Base-by-base conservation (phyloP, 2,888 invertebrate species). In the Orgyia antiqua region DNA sequence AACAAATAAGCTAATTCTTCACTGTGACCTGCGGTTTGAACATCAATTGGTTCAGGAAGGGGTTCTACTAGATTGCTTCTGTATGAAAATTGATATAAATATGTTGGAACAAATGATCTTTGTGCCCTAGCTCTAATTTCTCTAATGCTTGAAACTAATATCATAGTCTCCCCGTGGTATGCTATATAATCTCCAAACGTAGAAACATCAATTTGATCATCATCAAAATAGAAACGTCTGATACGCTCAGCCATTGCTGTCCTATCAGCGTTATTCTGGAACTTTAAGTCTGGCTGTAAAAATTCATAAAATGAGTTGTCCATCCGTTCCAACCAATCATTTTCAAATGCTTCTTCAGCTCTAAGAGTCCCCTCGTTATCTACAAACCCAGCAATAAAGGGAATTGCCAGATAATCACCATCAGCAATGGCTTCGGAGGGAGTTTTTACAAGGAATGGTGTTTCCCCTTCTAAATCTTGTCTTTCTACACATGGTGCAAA, bases 401-500 rank as follows among this genome's bases (percentile, higher is more conserved):
- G 84, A 26, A 84, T 67, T 36, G 60, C 49, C n/a, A 54, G 24
- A 29, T 68, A 72, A 4, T 73, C 60, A 13, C 67, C 65, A 17
- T 59, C 52, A 11, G 13, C 36, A 9, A 84, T 52, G 9, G 60
- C 68, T 47, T 68, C 39, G 38, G 55, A 58, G 0, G 84, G 86
- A 9, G 79, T 68, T 49, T 68, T 70, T 3, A 45, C 35, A 33
- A 84, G 45, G 27, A 84, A 73, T 5, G 75, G 61, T 20, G 57
- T 56, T 1, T 47, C 57, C 4, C 41, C 50, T 25, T 54, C 55
- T 26, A 76, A 50, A 12, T 48, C 42, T 17, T 54, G 45, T 28
- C 43, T 72, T 52, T 84, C 84, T n/a, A 84, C 13, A 35, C 86
- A 84, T 10, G 86, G 84, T 15, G 80, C 68, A 55, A 84, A 84